phyloP scores from a whole-genome alignment of 1,140 invertebrate species.

The Leptopilina clavipes region DNA sequence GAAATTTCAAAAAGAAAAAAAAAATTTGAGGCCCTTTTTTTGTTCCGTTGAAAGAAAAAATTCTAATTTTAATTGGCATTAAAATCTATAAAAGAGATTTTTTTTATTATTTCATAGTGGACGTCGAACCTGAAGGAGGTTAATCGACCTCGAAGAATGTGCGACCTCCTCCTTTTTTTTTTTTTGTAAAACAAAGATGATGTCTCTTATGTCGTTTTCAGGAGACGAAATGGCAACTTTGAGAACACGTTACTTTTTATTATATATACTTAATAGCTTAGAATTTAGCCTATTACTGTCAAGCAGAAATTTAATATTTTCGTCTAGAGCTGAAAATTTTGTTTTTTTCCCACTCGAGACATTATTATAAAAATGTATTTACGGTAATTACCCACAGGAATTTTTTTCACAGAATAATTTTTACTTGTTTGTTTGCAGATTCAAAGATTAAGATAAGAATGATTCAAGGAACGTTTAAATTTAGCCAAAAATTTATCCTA shows the following conservation, averaged over 20 bases:
- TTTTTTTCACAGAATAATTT: neutral
- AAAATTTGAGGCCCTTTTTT: neutral
- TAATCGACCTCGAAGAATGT: slow-evolving; percentile 17
- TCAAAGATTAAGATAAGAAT: slow-evolving; percentile 16
- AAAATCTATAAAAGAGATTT: neutral
- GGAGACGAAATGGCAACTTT: slow-evolving; percentile 14
- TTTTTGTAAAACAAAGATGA: slow-evolving; percentile 3
- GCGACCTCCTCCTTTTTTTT: slow-evolving; percentile 9
- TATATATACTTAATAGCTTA: slow-evolving; percentile 1
- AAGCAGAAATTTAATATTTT: neutral
- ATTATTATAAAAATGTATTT: neutral
- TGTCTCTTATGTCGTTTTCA: neutral
- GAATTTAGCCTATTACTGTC: slow-evolving; percentile 3
- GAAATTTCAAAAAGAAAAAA: neutral
- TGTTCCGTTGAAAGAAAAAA: neutral
- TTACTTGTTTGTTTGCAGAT: neutral
- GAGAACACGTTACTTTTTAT: neutral
- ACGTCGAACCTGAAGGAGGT: slow-evolving; percentile 6
- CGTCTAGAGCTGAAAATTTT: neutral
- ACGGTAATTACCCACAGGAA: neutral
- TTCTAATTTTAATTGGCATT: slow-evolving; percentile 10
- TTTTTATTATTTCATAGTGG: slow-evolving; percentile 23
- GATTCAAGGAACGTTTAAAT: slow-evolving; percentile 5
- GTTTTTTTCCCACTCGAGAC: neutral
- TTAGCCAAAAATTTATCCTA: too few relatives aligned